These are phyloP conservation scores for Nothoprocta pentlandii DNA, from an alignment of 2,113 vertebrate species.

Conservation along the genomic window DNA sequence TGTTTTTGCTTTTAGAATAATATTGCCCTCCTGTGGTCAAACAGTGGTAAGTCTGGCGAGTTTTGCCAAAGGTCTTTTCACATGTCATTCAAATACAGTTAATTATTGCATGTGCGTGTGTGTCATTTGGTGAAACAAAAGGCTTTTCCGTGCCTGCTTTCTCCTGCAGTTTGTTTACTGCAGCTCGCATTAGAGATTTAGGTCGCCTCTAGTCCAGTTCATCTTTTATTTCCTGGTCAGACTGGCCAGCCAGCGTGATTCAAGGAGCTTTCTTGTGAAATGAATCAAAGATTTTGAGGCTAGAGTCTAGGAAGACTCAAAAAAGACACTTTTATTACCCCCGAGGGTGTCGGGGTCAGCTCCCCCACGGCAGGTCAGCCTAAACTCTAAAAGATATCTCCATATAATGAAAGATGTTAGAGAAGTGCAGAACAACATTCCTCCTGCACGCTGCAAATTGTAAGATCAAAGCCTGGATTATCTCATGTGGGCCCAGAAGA, in stretches of 20 bases:
- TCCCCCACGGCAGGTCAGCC: background rate
- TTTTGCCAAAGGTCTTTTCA: background rate
- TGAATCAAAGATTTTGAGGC: background rate
- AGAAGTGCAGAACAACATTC: background rate
- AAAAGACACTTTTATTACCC: background rate
- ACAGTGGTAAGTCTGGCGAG: background rate
- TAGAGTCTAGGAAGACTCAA: background rate
- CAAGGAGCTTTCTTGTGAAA: background rate
- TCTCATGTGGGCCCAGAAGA: constrained; percentile 20
- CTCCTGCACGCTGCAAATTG: background rate
- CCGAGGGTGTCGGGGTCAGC: background rate
- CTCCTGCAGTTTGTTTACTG: background rate
- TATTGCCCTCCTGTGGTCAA: constrained; percentile 61
- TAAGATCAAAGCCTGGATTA: constrained; percentile 42
- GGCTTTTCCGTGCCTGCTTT: background rate
- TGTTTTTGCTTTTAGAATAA: background rate
- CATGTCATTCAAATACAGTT: rapidly evolving
- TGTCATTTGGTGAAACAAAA: background rate
- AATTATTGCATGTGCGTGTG: background rate
- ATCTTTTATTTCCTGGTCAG: rapidly evolving
- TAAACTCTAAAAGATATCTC: background rate
- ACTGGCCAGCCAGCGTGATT: background rate
- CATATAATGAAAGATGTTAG: background rate
- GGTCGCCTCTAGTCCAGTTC: rapidly evolving
- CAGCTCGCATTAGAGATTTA: background rate